phyloP scores from a whole-genome alignment of 2,888 invertebrate species.

The Drosophila quinaria region DNA sequence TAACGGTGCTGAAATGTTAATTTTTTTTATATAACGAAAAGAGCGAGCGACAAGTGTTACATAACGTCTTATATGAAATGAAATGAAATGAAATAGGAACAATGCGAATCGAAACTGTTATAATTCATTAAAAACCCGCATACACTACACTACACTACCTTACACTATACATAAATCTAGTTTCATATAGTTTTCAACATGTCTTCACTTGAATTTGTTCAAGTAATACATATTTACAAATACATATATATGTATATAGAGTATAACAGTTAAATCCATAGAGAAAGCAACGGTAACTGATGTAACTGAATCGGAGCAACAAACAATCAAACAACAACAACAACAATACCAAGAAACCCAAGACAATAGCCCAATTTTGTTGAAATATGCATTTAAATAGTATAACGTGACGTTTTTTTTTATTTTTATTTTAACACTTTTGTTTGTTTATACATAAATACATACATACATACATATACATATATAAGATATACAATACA shows the following conservation, averaged over 20 bases:
- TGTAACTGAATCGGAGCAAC: slow-evolving; percentile 82
- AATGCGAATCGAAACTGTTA: slow-evolving; percentile 51
- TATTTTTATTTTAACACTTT: slow-evolving; percentile 37
- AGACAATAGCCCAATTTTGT: slow-evolving; percentile 83
- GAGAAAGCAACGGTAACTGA: slow-evolving; percentile 54
- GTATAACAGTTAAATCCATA: slow-evolving; percentile 51
- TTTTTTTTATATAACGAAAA: slow-evolving; percentile 67
- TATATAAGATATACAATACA: slow-evolving; percentile 26
- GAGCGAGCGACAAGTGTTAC: slow-evolving; percentile 64
- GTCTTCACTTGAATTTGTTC: slow-evolving; percentile 6
- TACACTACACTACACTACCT: slow-evolving; percentile 12
- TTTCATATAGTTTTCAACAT: slow-evolving; percentile 24
- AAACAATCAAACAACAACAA: slow-evolving; percentile 80
- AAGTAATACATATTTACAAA: slow-evolving; percentile 4
- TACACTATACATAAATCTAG: not conserved
- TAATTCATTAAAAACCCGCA: slow-evolving; percentile 32
- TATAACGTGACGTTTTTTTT: slow-evolving; percentile 47
- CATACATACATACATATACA: slow-evolving; percentile 29
- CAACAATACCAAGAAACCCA: slow-evolving; percentile 34
- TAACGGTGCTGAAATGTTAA: slow-evolving; percentile 86
- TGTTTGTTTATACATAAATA: slow-evolving; percentile 55
- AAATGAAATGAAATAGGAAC: slow-evolving; percentile 22
- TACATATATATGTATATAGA: slow-evolving; percentile 7
- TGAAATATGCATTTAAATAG: slow-evolving; percentile 45
- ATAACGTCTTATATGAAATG: slow-evolving; percentile 58